Percentiles rank a stretch among this genome's conserved stretches.
Evolutionary conservation across 2,888 invertebrate species (phyloP).

Genomic region (Hydrotaea diabolus): DNA sequence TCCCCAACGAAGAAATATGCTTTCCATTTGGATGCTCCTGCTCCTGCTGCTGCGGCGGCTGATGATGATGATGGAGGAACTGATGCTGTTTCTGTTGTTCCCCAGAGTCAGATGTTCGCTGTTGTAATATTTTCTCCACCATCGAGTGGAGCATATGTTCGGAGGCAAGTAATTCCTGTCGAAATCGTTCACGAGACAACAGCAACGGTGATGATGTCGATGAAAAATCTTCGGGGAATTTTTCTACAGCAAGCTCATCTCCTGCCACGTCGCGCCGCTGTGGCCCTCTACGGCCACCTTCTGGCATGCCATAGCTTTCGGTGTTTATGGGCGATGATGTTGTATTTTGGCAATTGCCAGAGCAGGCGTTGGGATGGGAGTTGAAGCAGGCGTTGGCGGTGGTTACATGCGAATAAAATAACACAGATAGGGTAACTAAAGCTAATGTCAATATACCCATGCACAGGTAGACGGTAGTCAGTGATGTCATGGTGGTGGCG

Average conservation of each 20-base stretch:
- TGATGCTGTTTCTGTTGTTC: slow-evolving; percentile 47
- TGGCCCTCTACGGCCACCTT: neutral
- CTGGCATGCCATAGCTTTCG: neutral
- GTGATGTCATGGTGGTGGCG: slow-evolving; percentile 57
- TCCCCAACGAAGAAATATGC: slow-evolving; percentile 46
- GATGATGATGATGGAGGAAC: slow-evolving; percentile 9
- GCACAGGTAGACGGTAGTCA: slow-evolving; percentile 74
- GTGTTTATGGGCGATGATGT: slow-evolving; percentile 29
- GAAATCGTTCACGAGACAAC: slow-evolving; percentile 73
- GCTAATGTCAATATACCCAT: slow-evolving; percentile 75
- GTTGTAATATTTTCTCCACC: slow-evolving; percentile 71
- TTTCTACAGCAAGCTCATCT: neutral
- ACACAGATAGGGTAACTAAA: slow-evolving; percentile 74
- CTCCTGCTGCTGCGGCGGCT: slow-evolving; percentile 20
- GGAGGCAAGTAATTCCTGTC: slow-evolving; percentile 73
- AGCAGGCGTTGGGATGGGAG: neutral
- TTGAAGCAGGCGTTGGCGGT: no score
- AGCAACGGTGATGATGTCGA: slow-evolving; percentile 37
- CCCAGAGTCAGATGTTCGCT: slow-evolving; percentile 56
- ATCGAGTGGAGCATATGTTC: slow-evolving; percentile 73
- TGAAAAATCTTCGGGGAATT: slow-evolving; percentile 42
- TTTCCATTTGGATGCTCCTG: slow-evolving; percentile 34
- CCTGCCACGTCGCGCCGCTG: neutral
- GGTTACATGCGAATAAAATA: slow-evolving; percentile 75
- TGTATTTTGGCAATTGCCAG: slow-evolving; percentile 55